Evolutionary conservation across 2,113 vertebrate genomes (phyloP), one percentile per base, ranked within the genome.

Genomic region (Antennarius striatus): DNA sequence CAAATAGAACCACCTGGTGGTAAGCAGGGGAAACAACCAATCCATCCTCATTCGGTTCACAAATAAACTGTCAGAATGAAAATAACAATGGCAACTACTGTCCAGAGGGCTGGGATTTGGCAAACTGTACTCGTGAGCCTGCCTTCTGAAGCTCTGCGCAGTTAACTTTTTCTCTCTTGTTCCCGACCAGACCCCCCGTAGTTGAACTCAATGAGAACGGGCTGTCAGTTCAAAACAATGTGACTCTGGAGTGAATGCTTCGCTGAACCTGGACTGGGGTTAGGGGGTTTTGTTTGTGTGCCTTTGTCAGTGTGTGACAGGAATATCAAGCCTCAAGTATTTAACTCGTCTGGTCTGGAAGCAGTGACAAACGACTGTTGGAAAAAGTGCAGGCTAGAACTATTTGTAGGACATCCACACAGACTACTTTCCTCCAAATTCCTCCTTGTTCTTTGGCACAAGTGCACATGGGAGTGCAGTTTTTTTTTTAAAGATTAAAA

Each of bases 1-100:
- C 71, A 78, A 86, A 90, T 84, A 90, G 89, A 92, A 90, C 89
- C 92, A 90, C 88, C 87, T 89, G 80, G 83, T 85, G 89, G 89
- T 71, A 85, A 89, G 46, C 73, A 6, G 63, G 40, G 69, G 83
- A 90, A 89, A 76, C 75, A 81, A 60, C 81, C 64, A 62, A 73
- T 79, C 55, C 69, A 67, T 77, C 70, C 68, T 80, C 55, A 75
- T 78, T 75, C 72, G 47, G 67, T 75, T 75, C 62, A 72, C 76
- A 83, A 75, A 64, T 42, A 68, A 51, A 39, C 71, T 61, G 73
- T 69, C 70, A 52, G 53, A 88, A 83, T 61, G 57, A 56, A 77
- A 83, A 84, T 56, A 83, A 81, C 63, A 78, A 36, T 77, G 56
- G 49, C 28, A 60, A 54, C 69, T 6, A 56, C 7, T 22, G 53